Evolutionary conservation across 2,888 invertebrate genomes (phyloP).

Genomic region (Tetrapedia diversipes): DNA sequence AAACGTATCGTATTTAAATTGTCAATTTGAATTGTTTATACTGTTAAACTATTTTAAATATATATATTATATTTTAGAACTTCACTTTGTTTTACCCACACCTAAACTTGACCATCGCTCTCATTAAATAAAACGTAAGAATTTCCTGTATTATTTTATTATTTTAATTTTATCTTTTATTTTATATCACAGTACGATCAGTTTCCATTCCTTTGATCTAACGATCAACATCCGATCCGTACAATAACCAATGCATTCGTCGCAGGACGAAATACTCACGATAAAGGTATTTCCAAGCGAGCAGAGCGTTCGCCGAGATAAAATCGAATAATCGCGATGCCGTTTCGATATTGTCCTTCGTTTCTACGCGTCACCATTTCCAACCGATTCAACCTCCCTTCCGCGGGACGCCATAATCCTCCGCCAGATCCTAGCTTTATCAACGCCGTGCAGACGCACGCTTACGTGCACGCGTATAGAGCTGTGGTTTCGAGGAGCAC

Average conservation of each 20-base stretch:
- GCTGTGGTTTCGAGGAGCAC: slow-evolving; percentile 26
- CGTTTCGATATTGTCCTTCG: slow-evolving; percentile 38
- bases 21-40: too few species aligned
- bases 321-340: slow-evolving; percentile 26
- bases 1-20: too few species aligned
- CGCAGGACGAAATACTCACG: neutral
- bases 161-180: neutral
- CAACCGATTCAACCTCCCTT: slow-evolving; percentile 46
- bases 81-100: too few species aligned
- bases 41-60: too few species aligned
- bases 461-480: neutral
- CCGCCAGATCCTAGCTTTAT: slow-evolving; percentile 46
- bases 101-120: too few species aligned
- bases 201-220: neutral
- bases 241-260: neutral
- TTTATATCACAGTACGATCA: neutral
- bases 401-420: slow-evolving; percentile 55
- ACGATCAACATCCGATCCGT: neutral
- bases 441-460: slow-evolving; percentile 19
- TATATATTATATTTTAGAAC: too few species aligned
- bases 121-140: too few species aligned
- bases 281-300: slow-evolving; percentile 23
- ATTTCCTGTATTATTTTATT: too few species aligned
- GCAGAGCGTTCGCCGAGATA: slow-evolving; percentile 25
- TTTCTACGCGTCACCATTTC: slow-evolving; percentile 47